phyloP scores from a whole-genome alignment of 2,888 invertebrate species.

The Perizoma flavofasciatum region DNA sequence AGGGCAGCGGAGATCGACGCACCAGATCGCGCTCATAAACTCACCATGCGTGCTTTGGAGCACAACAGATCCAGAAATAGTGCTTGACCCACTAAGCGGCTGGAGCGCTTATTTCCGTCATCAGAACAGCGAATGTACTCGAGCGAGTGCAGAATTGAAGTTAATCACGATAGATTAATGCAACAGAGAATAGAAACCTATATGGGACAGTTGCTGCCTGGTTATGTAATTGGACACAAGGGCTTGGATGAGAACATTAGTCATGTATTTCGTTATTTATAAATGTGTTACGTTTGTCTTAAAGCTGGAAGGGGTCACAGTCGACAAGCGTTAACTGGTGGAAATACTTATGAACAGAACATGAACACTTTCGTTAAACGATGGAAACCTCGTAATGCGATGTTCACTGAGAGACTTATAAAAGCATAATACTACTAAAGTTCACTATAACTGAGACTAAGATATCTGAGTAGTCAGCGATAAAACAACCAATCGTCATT shows the following conservation, averaged over 20 bases:
- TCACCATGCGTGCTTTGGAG: slow-evolving; percentile 67
- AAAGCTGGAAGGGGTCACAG: slow-evolving; percentile 15
- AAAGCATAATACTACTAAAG: no score
- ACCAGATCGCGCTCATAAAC: slow-evolving; percentile 65
- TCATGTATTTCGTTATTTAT: slow-evolving; percentile 31
- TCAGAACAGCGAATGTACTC: slow-evolving; percentile 60
- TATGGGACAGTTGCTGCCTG: slow-evolving; percentile 27
- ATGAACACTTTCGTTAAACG: background rate
- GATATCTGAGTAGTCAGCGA: no score
- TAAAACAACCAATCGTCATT: no score
- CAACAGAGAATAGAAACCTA: slow-evolving; percentile 40
- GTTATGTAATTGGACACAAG: slow-evolving; percentile 32
- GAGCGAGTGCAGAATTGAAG: slow-evolving; percentile 52
- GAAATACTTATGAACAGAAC: background rate
- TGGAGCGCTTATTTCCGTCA: slow-evolving; percentile 83
- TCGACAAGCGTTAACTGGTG: background rate
- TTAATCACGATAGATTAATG: slow-evolving; percentile 58
- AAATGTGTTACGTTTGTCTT: slow-evolving; percentile 10
- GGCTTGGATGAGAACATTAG: slow-evolving; percentile 24
- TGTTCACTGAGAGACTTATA: no score
- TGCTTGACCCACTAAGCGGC: slow-evolving; percentile 79
- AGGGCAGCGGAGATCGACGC: slow-evolving; percentile 50
- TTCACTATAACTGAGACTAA: no score
- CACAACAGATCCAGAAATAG: slow-evolving; percentile 78
- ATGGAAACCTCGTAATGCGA: background rate